Evolutionary conservation across 2,888 invertebrate species (phyloP), one percentile per base, ranked within the genome.

Genomic region (Polymixis flavicincta): DNA sequence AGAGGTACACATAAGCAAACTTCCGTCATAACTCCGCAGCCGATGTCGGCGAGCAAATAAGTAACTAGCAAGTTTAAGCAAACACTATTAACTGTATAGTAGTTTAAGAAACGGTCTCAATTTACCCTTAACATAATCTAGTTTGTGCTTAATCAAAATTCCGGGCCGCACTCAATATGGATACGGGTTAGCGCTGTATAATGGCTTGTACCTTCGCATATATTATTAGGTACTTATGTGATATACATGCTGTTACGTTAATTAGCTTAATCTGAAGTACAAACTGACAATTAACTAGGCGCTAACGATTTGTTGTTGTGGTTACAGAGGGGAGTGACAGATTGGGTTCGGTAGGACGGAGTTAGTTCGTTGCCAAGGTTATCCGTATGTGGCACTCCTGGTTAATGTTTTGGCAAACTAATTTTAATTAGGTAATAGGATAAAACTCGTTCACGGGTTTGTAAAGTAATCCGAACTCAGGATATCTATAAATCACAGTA

Each of bases 101-200:
- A 94, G 93, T 93, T 95, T 94, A 94, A 94, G 95, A 94, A 94
- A 94, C 92, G 92, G 93, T 90, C 93, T 92, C 92, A 91, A 93
- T 94, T 92, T 93, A 92, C 92, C 92, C 93, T 90, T 89, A 91
- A 89, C 89, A 92, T 94, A 95, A 95, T 95, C 95, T 94, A 92
- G 93, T 95, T 95, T 92, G 90, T 92, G 91, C 94, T 94, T 95
- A 94, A 95, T 95, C 95, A 95, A 94, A 95, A 95, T 95, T 94
- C 93, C 88, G 94, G 94, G 94, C 93, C 92, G 91, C 91, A 91
- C 91, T 89, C 92, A 92, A 92, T 93, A 91, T 92, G 91, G 90
- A 89, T 91, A 89, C 87, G 90, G 90, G 88, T 90, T 91, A 86
- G 88, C 87, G 77, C 86, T 88, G 89, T 87, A 86, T 92, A 90